phyloP scores from a whole-genome alignment of 2,797 vertebrate genomes.

The Setipinna tenuifilis region DNA sequence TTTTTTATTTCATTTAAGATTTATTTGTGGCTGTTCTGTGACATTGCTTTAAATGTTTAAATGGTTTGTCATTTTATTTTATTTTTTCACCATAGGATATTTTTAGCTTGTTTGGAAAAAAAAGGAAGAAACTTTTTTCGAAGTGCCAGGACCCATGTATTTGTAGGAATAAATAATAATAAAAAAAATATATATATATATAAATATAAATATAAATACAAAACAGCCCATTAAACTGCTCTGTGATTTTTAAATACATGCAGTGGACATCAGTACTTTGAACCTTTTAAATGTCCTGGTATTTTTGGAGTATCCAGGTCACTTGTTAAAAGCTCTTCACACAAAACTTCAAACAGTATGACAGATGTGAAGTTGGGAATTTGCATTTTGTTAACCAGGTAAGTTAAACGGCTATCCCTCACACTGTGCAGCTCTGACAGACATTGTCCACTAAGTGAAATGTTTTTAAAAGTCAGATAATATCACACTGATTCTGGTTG shows the following conservation, averaged over 20 bases:
- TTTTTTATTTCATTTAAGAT: constrained; percentile 82
- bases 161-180: constrained; percentile 84
- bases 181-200: constrained; percentile 23
- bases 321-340: too few species aligned
- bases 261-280: constrained; percentile 3
- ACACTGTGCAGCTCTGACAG: background rate
- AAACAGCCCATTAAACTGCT: constrained; percentile 24
- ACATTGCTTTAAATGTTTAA: constrained; percentile 81
- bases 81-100: constrained; percentile 79
- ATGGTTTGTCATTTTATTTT: constrained; percentile 73
- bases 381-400: background rate
- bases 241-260: constrained; percentile 8
- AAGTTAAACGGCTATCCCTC: background rate
- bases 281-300: background rate
- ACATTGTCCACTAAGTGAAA: background rate
- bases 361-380: background rate
- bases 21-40: constrained; percentile 81
- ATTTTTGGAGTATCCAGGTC: background rate
- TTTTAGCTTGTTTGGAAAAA: constrained; percentile 76
- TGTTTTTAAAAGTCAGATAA: background rate
- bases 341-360: background rate
- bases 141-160: constrained; percentile 82
- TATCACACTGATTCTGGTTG: too few species aligned
- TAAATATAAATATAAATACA: constrained; percentile 13
- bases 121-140: constrained; percentile 74